These are phyloP conservation scores for Dascillus cervinus DNA, from an alignment of 2,888 invertebrate genomes.

Conservation along the genomic window DNA sequence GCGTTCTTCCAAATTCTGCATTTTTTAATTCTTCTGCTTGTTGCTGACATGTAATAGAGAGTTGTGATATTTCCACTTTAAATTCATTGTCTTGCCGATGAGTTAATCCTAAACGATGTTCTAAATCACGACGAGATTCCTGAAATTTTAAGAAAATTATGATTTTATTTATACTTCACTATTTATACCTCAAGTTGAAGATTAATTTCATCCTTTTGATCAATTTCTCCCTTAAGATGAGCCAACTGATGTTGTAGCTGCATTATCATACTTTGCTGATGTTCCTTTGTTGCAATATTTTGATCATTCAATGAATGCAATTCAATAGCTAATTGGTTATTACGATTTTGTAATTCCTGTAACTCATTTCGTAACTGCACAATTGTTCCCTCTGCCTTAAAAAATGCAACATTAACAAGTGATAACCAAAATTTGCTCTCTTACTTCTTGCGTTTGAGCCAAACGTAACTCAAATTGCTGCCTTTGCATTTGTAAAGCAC, in stretches of 20 bases:
- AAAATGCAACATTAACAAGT: constrained; percentile 11
- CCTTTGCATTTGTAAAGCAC: constrained; percentile 52
- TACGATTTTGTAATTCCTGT: constrained; percentile 34
- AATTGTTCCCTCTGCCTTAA: constrained; percentile 34
- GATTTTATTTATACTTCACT: neutral
- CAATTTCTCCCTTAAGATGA: constrained; percentile 45
- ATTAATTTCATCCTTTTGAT: constrained; percentile 46
- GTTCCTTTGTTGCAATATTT: constrained; percentile 33
- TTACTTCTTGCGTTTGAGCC: constrained; percentile 50
- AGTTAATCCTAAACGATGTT: constrained; percentile 44
- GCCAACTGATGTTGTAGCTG: constrained; percentile 29
- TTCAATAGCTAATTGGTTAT: constrained; percentile 42
- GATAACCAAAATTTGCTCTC: constrained; percentile 8
- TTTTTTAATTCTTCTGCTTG: constrained; percentile 41
- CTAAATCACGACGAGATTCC: constrained; percentile 52
- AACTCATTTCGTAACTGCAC: constrained; percentile 36
- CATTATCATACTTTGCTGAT: constrained; percentile 24
- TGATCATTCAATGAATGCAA: constrained; percentile 38
- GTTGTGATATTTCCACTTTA: constrained; percentile 41
- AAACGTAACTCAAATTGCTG: constrained; percentile 61
- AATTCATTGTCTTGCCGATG: constrained; percentile 50
- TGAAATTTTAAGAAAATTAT: constrained; percentile 23
- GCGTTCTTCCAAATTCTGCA: constrained; percentile 37
- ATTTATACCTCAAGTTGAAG: constrained; percentile 46
- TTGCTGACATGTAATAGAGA: constrained; percentile 36